Conservation (phyloP, 2,888 invertebrate species). For the Eilema depressum region DNA sequence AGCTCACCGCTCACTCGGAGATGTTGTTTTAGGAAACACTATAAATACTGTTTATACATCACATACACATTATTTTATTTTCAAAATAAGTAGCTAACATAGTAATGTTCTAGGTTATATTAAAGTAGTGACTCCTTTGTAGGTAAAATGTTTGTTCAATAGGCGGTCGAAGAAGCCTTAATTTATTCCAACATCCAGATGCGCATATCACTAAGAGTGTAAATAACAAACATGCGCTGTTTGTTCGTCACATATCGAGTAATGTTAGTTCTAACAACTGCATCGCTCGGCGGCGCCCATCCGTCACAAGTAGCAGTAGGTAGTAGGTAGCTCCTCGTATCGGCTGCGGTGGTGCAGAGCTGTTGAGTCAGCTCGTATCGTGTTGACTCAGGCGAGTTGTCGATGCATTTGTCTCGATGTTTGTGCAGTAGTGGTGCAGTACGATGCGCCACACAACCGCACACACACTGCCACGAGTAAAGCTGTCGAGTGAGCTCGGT, state of each 20-base stretch:
- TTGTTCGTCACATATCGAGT: not conserved
- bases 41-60: not conserved
- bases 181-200: not conserved
- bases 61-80: not conserved
- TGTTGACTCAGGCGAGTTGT: slow-evolving; percentile 23
- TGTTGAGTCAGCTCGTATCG: slow-evolving; percentile 16
- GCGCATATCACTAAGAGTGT: not conserved
- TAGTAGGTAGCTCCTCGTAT: not conserved
- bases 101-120: not conserved
- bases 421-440: slow-evolving; percentile 15
- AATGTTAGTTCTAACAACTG: slow-evolving; percentile 3
- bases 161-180: not conserved
- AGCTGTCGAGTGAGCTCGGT: not conserved
- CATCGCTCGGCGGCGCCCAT: not conserved
- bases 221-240: not conserved
- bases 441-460: not conserved
- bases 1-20: not conserved
- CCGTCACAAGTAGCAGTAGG: slow-evolving; percentile 7
- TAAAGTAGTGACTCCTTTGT: not conserved
- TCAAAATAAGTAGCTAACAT: not conserved
- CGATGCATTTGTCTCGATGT: slow-evolving; percentile 16
- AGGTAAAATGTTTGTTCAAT: not conserved
- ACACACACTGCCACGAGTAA: not conserved
- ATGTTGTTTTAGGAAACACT: not conserved
- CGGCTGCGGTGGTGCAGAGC: not conserved